Evolutionary conservation across 2,888 invertebrate genomes (phyloP), one percentile per base, ranked within the genome.

Genomic region (Dynastes tityus): DNA sequence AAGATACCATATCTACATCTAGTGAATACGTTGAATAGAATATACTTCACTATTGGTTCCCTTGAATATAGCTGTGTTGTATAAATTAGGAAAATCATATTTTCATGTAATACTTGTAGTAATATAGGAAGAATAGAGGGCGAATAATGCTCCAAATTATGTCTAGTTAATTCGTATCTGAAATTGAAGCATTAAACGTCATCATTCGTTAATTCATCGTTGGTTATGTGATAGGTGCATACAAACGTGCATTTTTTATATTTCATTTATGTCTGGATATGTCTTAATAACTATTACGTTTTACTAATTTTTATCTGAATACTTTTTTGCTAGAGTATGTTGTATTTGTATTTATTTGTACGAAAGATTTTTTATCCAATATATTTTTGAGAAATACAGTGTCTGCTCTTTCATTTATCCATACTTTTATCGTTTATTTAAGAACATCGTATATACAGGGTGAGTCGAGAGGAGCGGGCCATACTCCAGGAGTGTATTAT

Each of bases 321-420:
- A 67, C 40, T 71, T 16, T 51, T 71, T 71, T 71, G 55, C 61
- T 61, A 61, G 61, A 61, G 73, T 77, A 70, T 78, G 78, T 70
- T 71, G 71, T 64, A 78, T 73, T 73, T 78, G 78, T 78, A 78
- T 78, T 78, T 78, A 78, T 78, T 77, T 78, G 78, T 78, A 78
- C 73, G 78, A 78, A 78, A 78, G 78, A 78, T 67, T 68, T 76
- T 67, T 76, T 68, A 68, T 76, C 16, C 68, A 76, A 68, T 76
- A 76, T 68, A 76, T 76, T 76, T 76, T 76, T 74, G 45, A 61
- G 45, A 74, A 74, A 74, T 63, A 68, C 29, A 40, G 22, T 29
- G 32, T 11, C 45, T 11, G 2, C 9, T 45, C 11, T 45, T 45
- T 11, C 45, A 8, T 45, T 45, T 45, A 37, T 37, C 6, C 32